Evolutionary conservation across 2,888 invertebrate species (phyloP), one percentile per base, ranked within the genome.

Genomic region (Dicyrtomina minuta): DNA sequence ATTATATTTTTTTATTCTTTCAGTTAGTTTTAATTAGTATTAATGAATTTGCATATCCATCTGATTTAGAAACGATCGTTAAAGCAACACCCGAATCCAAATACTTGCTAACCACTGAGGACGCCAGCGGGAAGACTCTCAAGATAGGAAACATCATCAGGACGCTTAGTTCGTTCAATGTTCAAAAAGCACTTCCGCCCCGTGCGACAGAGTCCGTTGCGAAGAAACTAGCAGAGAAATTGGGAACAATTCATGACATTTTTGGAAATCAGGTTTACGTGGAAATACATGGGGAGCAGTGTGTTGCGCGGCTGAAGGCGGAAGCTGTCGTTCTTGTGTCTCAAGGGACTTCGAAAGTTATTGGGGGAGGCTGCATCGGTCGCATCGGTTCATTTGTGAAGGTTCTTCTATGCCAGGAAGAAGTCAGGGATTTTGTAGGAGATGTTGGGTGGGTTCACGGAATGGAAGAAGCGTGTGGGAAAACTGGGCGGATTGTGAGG

Each of bases 401-500:
- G 26, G 39, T 65, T 6, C 4, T 65, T 27, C 33, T 8, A n/a
- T 17, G 26, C 22, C 39, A 51, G 15, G 39, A 65, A 6, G 53
- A 65, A 33, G 24, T 65, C 1, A 1, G 26, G 10, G 33, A 51
- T 4, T 41, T 65, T 2, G 13, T 27, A 8, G 51, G 24, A 17
- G n/a, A 24, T 1, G 8, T 4, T 8, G 65, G 65, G 1, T 65
- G 53, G 51, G 20, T 49, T 39, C 53, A 20, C 10, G 49, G 41
- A 13, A 65, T 65, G 65, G 24, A 33, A 20, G 65, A 65, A 15
- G 20, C 39, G 5, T 65, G 26, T 24, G 65, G 65, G 26, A 65
- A n/a, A 20, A 65, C 55, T 1, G 65, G 65, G n/a, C 51, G 33
- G 33, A 24, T 56, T n/a, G 56, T 56, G 6, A 22, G 56, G 10